Evolutionary conservation across 1,140 invertebrate species (phyloP).

Genomic region (Danaus plexippus): DNA sequence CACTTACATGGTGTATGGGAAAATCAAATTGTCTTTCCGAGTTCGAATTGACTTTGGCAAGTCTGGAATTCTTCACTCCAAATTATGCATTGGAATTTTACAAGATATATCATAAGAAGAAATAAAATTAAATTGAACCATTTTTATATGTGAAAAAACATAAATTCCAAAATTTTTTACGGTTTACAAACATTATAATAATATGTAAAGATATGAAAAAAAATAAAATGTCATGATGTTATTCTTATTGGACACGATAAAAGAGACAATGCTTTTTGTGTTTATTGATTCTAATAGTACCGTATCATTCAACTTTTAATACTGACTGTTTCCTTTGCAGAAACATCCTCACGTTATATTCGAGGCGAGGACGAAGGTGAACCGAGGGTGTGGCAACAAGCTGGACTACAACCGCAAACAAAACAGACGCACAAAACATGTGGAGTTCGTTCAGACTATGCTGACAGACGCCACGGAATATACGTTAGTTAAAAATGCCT

Average conservation of each 20-base stretch:
- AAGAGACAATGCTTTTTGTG: no score
- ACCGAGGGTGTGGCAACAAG: slow-evolving; percentile 89
- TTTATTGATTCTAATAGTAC: no score
- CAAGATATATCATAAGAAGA: background rate
- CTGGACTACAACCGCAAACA: slow-evolving; percentile 80
- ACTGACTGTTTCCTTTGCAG: slow-evolving; percentile 67
- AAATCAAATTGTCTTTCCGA: slow-evolving; percentile 20
- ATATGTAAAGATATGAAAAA: no score
- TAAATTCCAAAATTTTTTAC: no score
- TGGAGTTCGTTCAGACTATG: slow-evolving; percentile 70
- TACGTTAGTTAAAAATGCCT: slow-evolving; percentile 17
- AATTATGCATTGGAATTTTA: slow-evolving; percentile 3
- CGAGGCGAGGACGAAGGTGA: slow-evolving; percentile 88
- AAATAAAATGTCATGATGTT: no score
- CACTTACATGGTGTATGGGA: slow-evolving; percentile 14
- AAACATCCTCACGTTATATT: slow-evolving; percentile 97
- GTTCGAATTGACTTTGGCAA: slow-evolving; percentile 6
- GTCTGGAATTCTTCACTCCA: background rate
- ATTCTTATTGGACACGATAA: no score
- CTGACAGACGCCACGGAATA: slow-evolving; percentile 39
- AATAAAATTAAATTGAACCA: no score
- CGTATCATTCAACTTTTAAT: no score
- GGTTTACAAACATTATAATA: no score
- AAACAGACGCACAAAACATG: slow-evolving; percentile 76
- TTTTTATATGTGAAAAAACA: no score